Evolutionary conservation across 2,797 vertebrate genomes (phyloP).

Genomic region (Dicrostonyx torquatus): DNA sequence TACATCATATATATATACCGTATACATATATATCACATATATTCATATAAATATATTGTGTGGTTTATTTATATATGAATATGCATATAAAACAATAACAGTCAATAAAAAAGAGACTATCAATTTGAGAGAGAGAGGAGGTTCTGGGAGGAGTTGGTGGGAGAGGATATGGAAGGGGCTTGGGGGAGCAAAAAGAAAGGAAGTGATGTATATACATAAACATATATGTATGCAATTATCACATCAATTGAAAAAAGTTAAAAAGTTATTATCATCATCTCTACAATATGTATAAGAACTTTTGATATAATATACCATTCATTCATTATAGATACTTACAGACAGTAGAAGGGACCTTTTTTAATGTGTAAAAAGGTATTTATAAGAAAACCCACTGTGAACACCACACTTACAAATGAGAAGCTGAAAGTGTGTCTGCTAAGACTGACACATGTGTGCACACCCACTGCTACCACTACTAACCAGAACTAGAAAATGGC

Average conservation of each 20-base stretch:
- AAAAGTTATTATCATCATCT: not conserved
- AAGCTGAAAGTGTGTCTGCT: not conserved
- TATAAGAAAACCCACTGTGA: not conserved
- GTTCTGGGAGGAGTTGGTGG: not conserved
- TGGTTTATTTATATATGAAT: not conserved
- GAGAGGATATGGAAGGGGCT: not conserved
- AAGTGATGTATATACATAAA: not conserved
- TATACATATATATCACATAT: not conserved
- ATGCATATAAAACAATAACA: not conserved
- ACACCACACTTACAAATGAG: not conserved
- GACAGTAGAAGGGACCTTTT: not conserved
- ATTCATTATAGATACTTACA: conserved; percentile 17
- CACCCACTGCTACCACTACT: not conserved
- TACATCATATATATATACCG: not conserved
- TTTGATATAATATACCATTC: not conserved
- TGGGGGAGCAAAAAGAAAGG: not conserved
- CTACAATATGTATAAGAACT: not conserved
- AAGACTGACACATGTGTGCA: not conserved
- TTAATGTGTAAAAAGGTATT: conserved; percentile 3
- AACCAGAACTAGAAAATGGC: not conserved
- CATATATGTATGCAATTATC: not conserved
- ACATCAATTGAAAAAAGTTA: not conserved
- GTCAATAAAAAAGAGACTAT: not conserved
- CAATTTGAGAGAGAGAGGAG: not conserved
- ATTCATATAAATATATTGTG: not conserved